These are phyloP conservation scores for Serranus cabrilla DNA, from an alignment of 2,797 vertebrate species.

Conservation along the genomic window DNA sequence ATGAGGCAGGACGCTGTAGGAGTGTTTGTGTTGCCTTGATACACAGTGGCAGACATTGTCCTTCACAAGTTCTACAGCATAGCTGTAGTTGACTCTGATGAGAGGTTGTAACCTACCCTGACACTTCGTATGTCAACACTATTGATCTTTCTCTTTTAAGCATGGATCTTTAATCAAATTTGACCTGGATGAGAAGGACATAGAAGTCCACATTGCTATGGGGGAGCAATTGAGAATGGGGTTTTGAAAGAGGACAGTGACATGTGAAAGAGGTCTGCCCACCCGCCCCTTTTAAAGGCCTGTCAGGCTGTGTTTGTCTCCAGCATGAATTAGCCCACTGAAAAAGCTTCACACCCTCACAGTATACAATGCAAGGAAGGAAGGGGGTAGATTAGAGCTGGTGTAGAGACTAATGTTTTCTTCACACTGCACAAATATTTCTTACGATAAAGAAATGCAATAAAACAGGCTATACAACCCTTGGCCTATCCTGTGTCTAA, in stretches of 20 bases:
- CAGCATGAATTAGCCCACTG: conserved; percentile 74
- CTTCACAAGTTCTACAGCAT: conserved; percentile 52
- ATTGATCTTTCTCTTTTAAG: conserved; percentile 73
- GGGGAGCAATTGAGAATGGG: conserved; percentile 58
- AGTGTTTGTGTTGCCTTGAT: conserved; percentile 73
- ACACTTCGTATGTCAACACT: conserved; percentile 65
- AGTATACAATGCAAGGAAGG: conserved; percentile 82
- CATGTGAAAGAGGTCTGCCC: conserved; percentile 72
- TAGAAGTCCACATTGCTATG: conserved; percentile 42
- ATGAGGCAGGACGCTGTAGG: conserved; percentile 64
- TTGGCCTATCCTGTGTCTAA: conserved; percentile 56
- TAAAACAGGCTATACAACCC: conserved; percentile 65
- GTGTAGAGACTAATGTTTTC: conserved; percentile 67
- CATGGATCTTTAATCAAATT: conserved; percentile 78
- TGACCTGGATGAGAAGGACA: conserved; percentile 64
- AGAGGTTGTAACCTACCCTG: conserved; percentile 64
- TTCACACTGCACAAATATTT: conserved; percentile 82
- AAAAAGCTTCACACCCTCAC: conserved; percentile 75
- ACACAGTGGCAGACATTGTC: conserved; percentile 71
- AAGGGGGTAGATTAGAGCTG: conserved; percentile 72
- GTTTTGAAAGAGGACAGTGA: conserved; percentile 70
- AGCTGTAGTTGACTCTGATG: conserved; percentile 57
- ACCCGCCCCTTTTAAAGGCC: conserved; percentile 65
- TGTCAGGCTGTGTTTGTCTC: conserved; percentile 78
- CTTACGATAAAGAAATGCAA: conserved; percentile 70